phyloP scores from a whole-genome alignment of 2,113 vertebrate genomes.

The Zootoca vivipara region DNA sequence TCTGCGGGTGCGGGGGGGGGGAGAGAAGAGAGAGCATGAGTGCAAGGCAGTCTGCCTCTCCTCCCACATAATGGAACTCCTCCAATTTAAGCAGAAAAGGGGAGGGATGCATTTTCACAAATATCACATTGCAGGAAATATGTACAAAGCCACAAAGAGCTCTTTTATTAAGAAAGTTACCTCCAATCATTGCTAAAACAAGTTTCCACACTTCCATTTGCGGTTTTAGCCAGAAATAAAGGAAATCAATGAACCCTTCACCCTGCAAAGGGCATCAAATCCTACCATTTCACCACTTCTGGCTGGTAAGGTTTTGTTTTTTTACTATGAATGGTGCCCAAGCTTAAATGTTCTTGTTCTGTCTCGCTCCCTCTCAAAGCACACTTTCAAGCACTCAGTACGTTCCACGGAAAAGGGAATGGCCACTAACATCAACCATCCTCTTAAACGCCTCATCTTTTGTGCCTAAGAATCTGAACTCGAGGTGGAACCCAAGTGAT shows the following conservation, averaged over 20 bases:
- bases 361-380: not conserved
- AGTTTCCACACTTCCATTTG: not conserved
- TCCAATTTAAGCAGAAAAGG: not conserved
- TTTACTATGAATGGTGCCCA: not conserved
- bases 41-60: not conserved
- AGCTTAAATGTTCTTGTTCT: not conserved
- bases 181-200: not conserved
- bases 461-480: not conserved
- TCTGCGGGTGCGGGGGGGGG: conserved; percentile 75
- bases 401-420: not conserved
- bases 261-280: not conserved
- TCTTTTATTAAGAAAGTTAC: not conserved
- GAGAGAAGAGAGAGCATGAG: not conserved
- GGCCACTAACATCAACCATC: not conserved
- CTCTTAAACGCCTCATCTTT: not conserved
- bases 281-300: not conserved
- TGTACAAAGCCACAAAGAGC: no score
- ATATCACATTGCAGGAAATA: not conserved
- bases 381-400: not conserved
- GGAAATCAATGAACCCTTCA: not conserved
- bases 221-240: no score
- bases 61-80: not conserved
- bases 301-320: not conserved
- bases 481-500: not conserved
- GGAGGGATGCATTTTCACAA: no score